phyloP scores from a whole-genome alignment of 2,888 invertebrate genomes.

The Sepioteuthis lessoniana region DNA sequence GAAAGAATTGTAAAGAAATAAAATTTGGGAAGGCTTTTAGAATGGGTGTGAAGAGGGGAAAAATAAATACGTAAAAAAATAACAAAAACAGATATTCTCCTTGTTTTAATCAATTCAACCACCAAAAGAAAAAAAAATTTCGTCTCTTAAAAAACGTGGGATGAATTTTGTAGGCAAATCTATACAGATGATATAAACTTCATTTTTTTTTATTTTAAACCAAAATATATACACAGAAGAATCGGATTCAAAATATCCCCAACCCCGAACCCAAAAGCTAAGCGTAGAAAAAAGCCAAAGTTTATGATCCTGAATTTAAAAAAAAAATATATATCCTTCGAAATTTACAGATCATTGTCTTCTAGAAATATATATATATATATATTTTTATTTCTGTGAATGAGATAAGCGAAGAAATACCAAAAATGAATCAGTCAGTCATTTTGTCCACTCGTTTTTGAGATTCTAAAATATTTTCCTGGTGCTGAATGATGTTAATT shows the following conservation, averaged over 20 bases:
- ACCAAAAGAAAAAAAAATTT: background rate
- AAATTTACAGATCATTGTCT: background rate
- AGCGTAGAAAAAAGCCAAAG: background rate
- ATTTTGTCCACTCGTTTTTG: no score
- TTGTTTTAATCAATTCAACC: no score
- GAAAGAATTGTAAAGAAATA: no score
- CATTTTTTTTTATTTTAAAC: background rate
- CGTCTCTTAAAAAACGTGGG: background rate
- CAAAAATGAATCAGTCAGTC: no score
- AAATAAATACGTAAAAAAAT: no score
- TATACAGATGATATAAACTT: background rate
- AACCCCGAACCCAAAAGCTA: background rate
- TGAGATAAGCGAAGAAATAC: no score
- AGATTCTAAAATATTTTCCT: no score
- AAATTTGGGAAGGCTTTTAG: no score
- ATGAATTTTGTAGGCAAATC: background rate
- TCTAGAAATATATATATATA: background rate
- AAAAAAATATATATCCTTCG: background rate
- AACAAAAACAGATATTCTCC: no score
- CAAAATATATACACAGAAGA: background rate
- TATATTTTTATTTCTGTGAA: no score
- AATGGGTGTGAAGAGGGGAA: no score
- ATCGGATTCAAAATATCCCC: background rate
- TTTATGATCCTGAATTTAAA: background rate
- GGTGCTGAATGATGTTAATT: no score